These are phyloP conservation scores for Orius insidiosus DNA, from an alignment of 1,140 invertebrate genomes.

Conservation along the genomic window DNA sequence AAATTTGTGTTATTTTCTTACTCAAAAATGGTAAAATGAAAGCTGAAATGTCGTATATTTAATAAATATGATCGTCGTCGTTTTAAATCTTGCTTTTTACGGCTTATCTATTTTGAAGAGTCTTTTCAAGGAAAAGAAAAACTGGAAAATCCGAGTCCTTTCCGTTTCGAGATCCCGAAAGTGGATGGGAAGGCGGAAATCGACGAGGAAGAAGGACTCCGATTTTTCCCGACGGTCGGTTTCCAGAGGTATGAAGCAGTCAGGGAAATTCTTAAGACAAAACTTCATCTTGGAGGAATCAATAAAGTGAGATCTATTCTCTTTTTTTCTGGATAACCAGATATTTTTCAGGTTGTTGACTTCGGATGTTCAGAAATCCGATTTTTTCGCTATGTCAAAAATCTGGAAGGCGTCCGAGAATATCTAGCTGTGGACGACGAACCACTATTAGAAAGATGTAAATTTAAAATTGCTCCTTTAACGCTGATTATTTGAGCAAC, in stretches of 20 bases:
- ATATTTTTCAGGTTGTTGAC: constrained; percentile 55
- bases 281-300: constrained; percentile 35
- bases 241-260: constrained; percentile 49
- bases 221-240: constrained; percentile 51
- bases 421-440: constrained; percentile 50
- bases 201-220: constrained; percentile 20
- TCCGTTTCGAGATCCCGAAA: not conserved
- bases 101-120: not conserved
- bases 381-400: constrained; percentile 51
- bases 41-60: not conserved
- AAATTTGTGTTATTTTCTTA: too few species aligned
- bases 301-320: constrained; percentile 42
- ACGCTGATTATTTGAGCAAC: constrained; percentile 33
- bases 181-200: constrained; percentile 12
- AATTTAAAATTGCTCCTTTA: constrained; percentile 30
- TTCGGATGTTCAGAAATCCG: constrained; percentile 66
- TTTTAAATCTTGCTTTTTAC: not conserved
- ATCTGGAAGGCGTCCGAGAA: constrained; percentile 33
- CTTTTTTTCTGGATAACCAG: too few species aligned
- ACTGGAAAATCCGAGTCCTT: not conserved
- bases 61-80: not conserved
- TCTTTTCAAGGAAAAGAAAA: not conserved
- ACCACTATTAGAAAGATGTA: constrained; percentile 29
- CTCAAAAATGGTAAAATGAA: too few species aligned
- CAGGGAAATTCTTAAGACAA: constrained; percentile 35